phyloP scores from a whole-genome alignment of 2,113 vertebrate genomes.

The Petromus typicus region DNA sequence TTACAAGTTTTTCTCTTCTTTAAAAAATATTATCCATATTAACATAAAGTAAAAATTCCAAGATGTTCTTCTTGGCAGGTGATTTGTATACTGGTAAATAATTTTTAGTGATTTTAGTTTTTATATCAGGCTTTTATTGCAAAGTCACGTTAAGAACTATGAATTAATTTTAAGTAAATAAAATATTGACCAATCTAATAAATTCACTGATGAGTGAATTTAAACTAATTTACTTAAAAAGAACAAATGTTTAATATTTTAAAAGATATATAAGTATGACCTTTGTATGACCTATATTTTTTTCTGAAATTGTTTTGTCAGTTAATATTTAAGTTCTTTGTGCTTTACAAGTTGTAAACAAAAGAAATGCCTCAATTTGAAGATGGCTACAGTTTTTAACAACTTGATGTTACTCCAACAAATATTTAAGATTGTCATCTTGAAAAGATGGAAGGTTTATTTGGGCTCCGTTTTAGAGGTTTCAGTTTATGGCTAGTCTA shows the following conservation, averaged over 20 bases:
- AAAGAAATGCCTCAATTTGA: background rate
- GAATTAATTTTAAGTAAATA: conserved; percentile 50
- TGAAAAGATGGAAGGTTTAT: background rate
- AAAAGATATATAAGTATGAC: background rate
- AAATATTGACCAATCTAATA: conserved; percentile 6
- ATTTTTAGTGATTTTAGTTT: conserved; percentile 37
- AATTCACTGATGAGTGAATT: conserved; percentile 35
- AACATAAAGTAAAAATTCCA: conserved; percentile 8
- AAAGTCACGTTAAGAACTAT: conserved; percentile 50
- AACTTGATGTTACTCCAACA: background rate
- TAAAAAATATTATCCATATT: background rate
- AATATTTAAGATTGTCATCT: background rate
- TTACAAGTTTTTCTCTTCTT: conserved; percentile 11
- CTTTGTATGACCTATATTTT: background rate
- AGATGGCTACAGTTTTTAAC: background rate
- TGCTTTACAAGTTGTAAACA: conserved; percentile 26
- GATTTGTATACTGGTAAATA: conserved; percentile 49
- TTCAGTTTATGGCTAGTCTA: no score
- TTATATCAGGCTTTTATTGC: conserved; percentile 19
- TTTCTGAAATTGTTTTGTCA: background rate
- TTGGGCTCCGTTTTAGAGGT: background rate
- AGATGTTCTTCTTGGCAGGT: background rate
- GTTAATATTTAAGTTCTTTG: conserved; percentile 25
- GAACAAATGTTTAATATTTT: conserved; percentile 5
- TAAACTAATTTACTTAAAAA: conserved; percentile 43